Base-by-base conservation (phyloP, 1,140 invertebrate genomes). In the Arion vulgaris region DNA sequence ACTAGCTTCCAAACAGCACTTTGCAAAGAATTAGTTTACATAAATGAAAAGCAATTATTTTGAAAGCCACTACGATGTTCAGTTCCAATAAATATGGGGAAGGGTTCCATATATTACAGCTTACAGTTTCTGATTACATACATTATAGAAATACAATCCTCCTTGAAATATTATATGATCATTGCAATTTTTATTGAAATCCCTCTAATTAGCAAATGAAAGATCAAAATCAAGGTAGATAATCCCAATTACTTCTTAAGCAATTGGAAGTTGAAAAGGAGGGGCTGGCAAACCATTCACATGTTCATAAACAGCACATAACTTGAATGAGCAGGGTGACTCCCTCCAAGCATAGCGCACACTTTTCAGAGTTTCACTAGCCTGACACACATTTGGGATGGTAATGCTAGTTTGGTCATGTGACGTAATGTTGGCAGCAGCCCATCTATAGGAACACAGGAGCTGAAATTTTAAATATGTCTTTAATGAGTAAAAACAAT, bases 281-380 rank as follows among this genome's bases (percentile, higher is more conserved):
- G 87, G 84, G 5, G 76, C 87, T 45, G 87, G 87, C 23, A 88
- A 57, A 36, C 75, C 69, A 39, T 68, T 86, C 34, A 75, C 83
- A 36, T 57, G 36, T 9, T 82, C 76, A 76, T 88, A 88, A 0
- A 85, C 39, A 49, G 85, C 81, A 51, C 87, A 88, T 38, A 85
- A 78, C 53, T 84, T 85, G n/a, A 86, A 71, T 0, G 36, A n/a
- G 77, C 87, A 88, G 1, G 87, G 87, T 72, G 81, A 84, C 36
- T 83, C 81, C 49, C 80, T 71, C 87, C 87, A 88, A 0, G 84
- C 85, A 73, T 88, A 88, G 75, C 87, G 75, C 1, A 88, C 51
- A 23, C 84, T 85, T 53, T 84, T 84, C 0, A 87, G 68, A 32
- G 73, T 79, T 71, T 81, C 72, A 13, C 57, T 74, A 0, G 34